Percentiles rank a stretch among this genome's conserved stretches.
Evolutionary conservation across 23 tunicate genomes (phyloP).

Genomic region (Clavelina lepadiformis): DNA sequence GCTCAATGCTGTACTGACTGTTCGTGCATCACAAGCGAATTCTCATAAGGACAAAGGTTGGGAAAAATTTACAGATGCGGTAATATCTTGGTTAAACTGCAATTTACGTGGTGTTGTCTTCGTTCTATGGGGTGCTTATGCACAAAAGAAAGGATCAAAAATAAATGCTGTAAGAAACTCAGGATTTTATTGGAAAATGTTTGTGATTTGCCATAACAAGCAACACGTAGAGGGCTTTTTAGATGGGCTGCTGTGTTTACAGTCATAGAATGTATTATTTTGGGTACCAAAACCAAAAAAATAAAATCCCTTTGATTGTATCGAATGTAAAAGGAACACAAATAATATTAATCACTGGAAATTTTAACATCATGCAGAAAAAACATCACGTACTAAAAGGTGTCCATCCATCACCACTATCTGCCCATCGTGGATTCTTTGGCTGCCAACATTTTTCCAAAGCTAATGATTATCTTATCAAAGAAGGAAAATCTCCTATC

Average conservation of each 20-base stretch:
- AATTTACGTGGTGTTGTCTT: constrained; percentile 79
- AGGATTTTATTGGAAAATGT: neutral
- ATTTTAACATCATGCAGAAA: constrained; percentile 27
- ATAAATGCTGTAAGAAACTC: constrained; percentile 49
- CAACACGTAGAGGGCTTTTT: neutral
- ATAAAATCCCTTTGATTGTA: too few species aligned
- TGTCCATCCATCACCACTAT: constrained; percentile 87
- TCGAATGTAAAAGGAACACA: too few species aligned
- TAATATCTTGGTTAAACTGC: constrained; percentile 53
- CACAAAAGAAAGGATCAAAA: constrained; percentile 81
- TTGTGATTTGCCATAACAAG: neutral
- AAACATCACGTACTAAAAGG: constrained; percentile 49
- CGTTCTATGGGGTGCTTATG: constrained; percentile 91
- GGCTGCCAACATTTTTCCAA: constrained; percentile 94
- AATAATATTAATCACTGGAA: neutral
- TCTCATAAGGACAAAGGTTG: constrained; percentile 99
- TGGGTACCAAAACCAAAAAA: too few species aligned
- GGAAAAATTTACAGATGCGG: constrained; percentile 92
- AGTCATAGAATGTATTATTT: too few species aligned
- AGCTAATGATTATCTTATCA: constrained; percentile 62
- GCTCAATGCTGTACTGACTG: constrained; percentile 96
- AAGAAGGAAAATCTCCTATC: constrained; percentile 47
- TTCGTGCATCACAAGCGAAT: constrained; percentile 73
- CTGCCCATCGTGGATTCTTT: constrained; percentile 92
- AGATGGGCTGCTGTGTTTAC: neutral